Evolutionary conservation across 2,888 invertebrate genomes (phyloP), one percentile per base, ranked within the genome.

Genomic region (Epinotia ramella): DNA sequence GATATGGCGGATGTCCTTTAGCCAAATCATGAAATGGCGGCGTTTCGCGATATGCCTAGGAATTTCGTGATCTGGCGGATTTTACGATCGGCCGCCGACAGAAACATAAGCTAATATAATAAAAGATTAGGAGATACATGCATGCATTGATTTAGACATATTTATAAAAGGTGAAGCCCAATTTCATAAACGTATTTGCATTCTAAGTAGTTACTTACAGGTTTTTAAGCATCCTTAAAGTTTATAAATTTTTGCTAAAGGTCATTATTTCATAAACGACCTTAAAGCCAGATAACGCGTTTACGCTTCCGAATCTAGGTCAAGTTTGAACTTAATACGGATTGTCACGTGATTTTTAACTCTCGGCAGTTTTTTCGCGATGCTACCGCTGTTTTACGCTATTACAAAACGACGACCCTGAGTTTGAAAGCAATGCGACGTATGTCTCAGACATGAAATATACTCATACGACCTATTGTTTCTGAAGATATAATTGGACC

Each of bases 311-410:
- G 20, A n/a, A 68, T 57, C 59, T 40, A 20, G 57, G 68, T 68
- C 68, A 68, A 68, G 68, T 68, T 40, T 68, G 57, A n/a, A 9
- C 44, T 59, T 40, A 2, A 68, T 56, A 68, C 64, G 64, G 63
- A 62, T 44, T 13, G 65, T 28, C 65, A 46, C 53, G 20, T 68
- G 44, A 40, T 7, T 40, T 68, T 16, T 20, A 68, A 68, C 40
- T 44, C 44, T 59, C 6, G 44, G 57, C 59, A 28, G 57, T 16
- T 33, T 66, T 65, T 66, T 63, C 40, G 44, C 63, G 11, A 11
- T 44, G 63, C 12, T 44, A 18, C 3, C 63, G 63, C 63, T 63
- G 63, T 40, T 56, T 56, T 53, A 28, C 33, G 53, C 66, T 66
- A 18, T 56, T n/a, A 66, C 28, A 33, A 24, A 28, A 13, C 6